Conservation (phyloP, 2,797 vertebrate species). For the Artibeus jamaicensis region DNA sequence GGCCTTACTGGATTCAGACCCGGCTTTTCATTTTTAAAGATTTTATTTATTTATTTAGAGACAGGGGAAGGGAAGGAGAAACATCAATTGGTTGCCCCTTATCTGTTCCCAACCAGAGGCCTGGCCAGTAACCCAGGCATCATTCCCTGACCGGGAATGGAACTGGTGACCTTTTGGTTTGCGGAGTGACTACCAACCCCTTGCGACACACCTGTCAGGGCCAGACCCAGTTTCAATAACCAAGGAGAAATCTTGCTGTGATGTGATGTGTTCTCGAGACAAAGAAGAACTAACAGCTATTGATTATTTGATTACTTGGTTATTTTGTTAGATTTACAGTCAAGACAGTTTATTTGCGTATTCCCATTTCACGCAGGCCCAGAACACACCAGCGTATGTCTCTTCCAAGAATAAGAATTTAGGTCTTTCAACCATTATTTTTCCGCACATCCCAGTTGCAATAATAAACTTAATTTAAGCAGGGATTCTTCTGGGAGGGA, state of each 20-base stretch:
- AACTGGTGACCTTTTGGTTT: not conserved
- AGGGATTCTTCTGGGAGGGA: not conserved
- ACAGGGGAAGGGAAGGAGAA: not conserved
- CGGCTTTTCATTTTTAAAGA: not conserved
- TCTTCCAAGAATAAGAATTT: not conserved
- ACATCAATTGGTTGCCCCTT: not conserved
- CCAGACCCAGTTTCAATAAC: not conserved
- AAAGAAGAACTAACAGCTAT: not conserved
- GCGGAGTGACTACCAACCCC: not conserved
- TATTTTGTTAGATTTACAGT: slow-evolving; percentile 23
- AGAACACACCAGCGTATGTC: not conserved
- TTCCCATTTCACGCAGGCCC: not conserved
- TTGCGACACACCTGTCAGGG: not conserved
- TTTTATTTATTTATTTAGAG: not conserved
- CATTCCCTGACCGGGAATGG: not conserved
- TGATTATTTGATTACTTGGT: not conserved
- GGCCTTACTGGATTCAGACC: not conserved
- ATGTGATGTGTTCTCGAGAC: not conserved
- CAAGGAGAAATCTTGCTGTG: not conserved
- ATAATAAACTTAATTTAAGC: not conserved
- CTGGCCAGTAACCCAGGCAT: not conserved
- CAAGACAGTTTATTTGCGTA: not conserved
- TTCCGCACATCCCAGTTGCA: not conserved
- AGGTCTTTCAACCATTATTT: not conserved
- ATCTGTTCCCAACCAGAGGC: not conserved